A percentile compares a stretch with the other conserved stretches of the same genome.
phyloP scores from a whole-genome alignment of 2,888 invertebrate genomes.

The Clusia tigrina region DNA sequence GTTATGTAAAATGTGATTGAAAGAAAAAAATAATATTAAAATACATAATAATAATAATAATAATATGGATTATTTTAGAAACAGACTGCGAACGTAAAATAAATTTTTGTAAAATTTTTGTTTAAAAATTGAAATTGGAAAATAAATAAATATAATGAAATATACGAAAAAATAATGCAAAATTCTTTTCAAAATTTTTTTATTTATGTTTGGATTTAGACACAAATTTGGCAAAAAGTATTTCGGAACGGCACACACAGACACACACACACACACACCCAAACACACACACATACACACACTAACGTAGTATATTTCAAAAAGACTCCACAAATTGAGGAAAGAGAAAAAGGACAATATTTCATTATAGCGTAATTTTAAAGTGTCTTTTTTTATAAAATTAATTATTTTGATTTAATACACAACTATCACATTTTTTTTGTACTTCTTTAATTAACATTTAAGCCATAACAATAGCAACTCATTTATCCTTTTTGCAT shows the following conservation, averaged over 20 bases:
- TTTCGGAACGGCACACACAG: too few species aligned
- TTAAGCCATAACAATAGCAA: neutral
- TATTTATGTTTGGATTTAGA: neutral
- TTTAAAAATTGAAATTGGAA: conserved; percentile 1
- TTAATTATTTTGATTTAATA: neutral
- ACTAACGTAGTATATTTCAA: neutral
- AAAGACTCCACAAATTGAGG: neutral
- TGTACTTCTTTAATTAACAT: neutral
- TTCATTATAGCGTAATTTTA: neutral
- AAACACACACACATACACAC: too few species aligned
- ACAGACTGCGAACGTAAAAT: conserved; percentile 5
- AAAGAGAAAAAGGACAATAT: neutral
- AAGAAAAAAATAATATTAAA: neutral
- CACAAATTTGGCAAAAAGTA: neutral
- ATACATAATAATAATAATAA: neutral
- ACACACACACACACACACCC: too few species aligned
- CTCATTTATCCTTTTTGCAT: neutral
- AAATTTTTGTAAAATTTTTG: conserved; percentile 2
- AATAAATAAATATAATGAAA: conserved; percentile 7
- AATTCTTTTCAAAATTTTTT: conserved; percentile 8
- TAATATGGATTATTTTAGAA: neutral
- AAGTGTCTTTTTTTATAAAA: too few species aligned
- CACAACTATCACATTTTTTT: neutral
- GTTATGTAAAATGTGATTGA: neutral
- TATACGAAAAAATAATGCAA: conserved; percentile 6